Evolutionary conservation across 2,888 invertebrate genomes (phyloP).

Genomic region (Minunthozetes semirufus): DNA sequence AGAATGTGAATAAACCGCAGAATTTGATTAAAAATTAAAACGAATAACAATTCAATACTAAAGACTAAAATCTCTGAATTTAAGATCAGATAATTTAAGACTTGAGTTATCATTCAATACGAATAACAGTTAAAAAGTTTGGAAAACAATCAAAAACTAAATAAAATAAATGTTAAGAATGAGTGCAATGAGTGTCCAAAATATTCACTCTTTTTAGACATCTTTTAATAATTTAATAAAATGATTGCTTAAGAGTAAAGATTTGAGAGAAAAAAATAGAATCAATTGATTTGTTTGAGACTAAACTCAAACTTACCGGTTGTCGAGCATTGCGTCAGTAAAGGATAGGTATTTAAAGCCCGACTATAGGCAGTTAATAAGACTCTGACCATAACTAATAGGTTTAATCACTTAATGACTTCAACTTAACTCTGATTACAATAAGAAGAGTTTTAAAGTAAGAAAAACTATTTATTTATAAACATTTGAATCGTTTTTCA

Average conservation of each 20-base stretch:
- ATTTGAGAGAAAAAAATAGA: neutral
- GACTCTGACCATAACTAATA: conserved; percentile 5
- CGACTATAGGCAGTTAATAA: conserved; percentile 25
- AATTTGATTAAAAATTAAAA: too few species aligned
- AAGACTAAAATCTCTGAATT: too few species aligned
- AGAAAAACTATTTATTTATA: too few species aligned
- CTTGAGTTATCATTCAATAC: too few species aligned
- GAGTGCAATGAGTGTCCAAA: neutral
- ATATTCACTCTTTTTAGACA: too few species aligned
- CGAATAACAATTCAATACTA: too few species aligned
- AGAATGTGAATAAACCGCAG: too few species aligned
- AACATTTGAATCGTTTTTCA: too few species aligned
- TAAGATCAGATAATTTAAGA: too few species aligned
- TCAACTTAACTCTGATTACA: neutral
- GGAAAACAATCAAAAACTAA: neutral
- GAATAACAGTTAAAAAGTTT: neutral
- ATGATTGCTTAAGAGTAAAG: too few species aligned
- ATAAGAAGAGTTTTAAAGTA: neutral
- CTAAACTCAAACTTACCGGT: conserved; percentile 28
- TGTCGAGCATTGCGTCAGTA: conserved; percentile 31
- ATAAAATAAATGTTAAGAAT: neutral
- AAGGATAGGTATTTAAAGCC: conserved; percentile 17
- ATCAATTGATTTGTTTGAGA: neutral
- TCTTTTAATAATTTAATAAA: too few species aligned
- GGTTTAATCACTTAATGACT: neutral